Evolutionary conservation across 2,797 vertebrate genomes (phyloP).

Genomic region (Cichlasoma orientale): DNA sequence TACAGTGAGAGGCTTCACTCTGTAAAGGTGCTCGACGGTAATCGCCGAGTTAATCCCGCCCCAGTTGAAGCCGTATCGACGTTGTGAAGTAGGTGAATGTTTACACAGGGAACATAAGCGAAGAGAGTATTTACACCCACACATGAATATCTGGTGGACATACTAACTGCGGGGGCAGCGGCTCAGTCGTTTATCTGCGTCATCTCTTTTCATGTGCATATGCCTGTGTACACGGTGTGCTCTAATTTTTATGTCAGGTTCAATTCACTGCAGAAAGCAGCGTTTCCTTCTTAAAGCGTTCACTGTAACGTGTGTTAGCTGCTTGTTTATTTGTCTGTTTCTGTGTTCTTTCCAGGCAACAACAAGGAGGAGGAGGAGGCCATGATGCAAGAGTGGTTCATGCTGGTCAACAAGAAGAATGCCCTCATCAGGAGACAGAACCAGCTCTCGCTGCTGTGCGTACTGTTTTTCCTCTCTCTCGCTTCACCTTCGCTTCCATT

Average conservation of each 20-base stretch:
- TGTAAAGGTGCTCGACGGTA: constrained; percentile 58
- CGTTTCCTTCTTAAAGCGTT: background rate
- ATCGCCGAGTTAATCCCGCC: constrained; percentile 69
- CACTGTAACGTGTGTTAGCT: constrained; percentile 5
- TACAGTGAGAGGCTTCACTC: constrained; percentile 67
- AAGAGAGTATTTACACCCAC: constrained; percentile 26
- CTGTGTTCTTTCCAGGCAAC: constrained; percentile 81
- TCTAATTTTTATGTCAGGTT: background rate
- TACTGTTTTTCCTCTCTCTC: constrained; percentile 28
- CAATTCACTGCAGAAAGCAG: background rate
- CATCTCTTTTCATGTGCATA: constrained; percentile 6
- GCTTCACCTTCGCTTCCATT: background rate
- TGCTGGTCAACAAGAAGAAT: constrained; percentile 99
- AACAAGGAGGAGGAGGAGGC: constrained; percentile 98
- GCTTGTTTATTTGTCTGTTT: constrained; percentile 5
- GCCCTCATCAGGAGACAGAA: constrained; percentile 97
- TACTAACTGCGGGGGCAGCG: constrained; percentile 11
- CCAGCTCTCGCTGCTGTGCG: constrained; percentile 97
- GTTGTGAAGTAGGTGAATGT: constrained; percentile 65
- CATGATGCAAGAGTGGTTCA: constrained; percentile 99
- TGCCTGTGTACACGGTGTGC: too few species aligned
- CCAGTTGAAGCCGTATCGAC: constrained; percentile 69
- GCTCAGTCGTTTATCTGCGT: constrained; percentile 6
- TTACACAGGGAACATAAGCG: constrained; percentile 44
- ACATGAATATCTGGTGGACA: constrained; percentile 25